A percentile compares a stretch with the other conserved stretches of the same genome.
Conservation (phyloP, 2,113 vertebrate species). For the Muntiacus muntjak region DNA sequence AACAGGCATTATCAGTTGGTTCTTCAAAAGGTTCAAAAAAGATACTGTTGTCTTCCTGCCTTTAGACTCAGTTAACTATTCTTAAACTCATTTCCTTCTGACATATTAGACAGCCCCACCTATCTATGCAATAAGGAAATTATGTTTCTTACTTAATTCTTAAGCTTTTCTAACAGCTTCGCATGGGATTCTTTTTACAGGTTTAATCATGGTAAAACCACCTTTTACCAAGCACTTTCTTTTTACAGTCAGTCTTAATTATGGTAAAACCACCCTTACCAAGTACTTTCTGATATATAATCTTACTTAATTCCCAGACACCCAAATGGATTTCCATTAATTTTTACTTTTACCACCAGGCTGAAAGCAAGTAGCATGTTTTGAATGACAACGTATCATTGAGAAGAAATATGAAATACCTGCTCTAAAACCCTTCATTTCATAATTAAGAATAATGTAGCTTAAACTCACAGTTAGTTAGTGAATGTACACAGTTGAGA, state of each 20-base stretch:
- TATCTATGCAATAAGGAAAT: background rate
- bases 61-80: background rate
- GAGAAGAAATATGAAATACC: background rate
- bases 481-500: background rate
- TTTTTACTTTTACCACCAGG: background rate
- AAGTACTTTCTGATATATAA: background rate
- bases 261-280: background rate
- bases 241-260: background rate
- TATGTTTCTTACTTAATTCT: background rate
- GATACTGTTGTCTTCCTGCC: background rate
- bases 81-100: background rate
- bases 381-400: background rate
- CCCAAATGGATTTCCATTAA: conserved; percentile 1
- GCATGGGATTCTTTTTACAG: background rate
- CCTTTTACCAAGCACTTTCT: background rate
- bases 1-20: conserved; percentile 15
- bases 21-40: conserved; percentile 15
- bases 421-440: background rate
- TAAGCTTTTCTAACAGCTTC: background rate
- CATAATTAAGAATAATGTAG: background rate
- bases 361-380: background rate
- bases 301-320: background rate
- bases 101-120: background rate
- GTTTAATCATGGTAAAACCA: background rate
- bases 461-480: background rate